Conservation (phyloP, 2,888 invertebrate species). For the Arge pagana region DNA sequence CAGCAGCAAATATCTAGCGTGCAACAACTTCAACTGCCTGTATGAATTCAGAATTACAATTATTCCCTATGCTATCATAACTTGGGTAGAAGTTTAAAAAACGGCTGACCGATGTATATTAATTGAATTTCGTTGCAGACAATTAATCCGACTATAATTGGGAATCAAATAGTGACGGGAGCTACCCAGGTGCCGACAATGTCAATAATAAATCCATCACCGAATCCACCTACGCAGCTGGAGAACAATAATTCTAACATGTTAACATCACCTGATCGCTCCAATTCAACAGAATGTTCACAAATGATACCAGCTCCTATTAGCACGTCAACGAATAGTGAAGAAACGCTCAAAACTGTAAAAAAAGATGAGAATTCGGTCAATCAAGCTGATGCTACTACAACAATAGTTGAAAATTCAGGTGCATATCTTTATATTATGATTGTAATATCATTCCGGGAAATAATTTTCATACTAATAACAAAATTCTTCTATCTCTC, state of each 20-base stretch:
- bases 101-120: no score
- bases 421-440: constrained; percentile 11
- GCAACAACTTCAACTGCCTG: constrained; percentile 45
- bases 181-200: constrained; percentile 46
- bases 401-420: constrained; percentile 11
- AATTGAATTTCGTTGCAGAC: constrained; percentile 33
- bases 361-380: constrained; percentile 43
- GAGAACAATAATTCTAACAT: constrained; percentile 36
- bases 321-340: constrained; percentile 31
- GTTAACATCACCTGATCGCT: constrained; percentile 39
- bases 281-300: constrained; percentile 42
- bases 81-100: not conserved
- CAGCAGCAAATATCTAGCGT: constrained; percentile 45
- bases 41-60: constrained; percentile 26
- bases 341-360: constrained; percentile 34
- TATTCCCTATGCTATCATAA: not conserved
- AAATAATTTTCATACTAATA: not conserved
- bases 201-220: constrained; percentile 44
- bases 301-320: constrained; percentile 43
- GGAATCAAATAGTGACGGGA: constrained; percentile 49
- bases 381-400: constrained; percentile 31
- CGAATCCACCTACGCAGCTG: constrained; percentile 36
- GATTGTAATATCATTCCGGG: not conserved
- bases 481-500: not conserved
- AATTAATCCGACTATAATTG: constrained; percentile 49